Evolutionary conservation across 1,140 invertebrate species (phyloP).

Genomic region (Limonius californicus): DNA sequence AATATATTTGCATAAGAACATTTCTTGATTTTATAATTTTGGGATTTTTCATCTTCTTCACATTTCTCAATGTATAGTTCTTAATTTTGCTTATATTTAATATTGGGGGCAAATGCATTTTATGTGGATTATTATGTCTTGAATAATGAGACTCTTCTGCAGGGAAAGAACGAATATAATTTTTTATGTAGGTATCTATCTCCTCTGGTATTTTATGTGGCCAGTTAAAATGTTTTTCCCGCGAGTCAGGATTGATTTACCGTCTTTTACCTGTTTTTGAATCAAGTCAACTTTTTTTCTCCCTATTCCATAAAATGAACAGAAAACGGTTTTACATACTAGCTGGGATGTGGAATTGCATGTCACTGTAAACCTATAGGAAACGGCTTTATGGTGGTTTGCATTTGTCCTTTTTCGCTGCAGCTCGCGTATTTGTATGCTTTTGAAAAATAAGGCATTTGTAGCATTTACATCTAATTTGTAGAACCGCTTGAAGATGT

Average conservation of each 20-base stretch:
- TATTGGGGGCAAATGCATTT: not conserved
- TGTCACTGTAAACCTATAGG: too few relatives aligned
- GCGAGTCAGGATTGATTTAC: not conserved
- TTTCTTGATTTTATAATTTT: conserved; percentile 19
- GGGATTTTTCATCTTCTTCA: conserved; percentile 17
- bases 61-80: conserved; percentile 21
- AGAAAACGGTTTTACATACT: not conserved
- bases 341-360: not conserved
- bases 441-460: not conserved
- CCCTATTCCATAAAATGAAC: not conserved
- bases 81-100: not conserved
- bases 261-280: not conserved
- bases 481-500: too few relatives aligned
- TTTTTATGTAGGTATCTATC: not conserved
- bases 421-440: not conserved
- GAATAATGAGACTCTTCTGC: conserved; percentile 4
- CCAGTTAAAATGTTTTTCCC: not conserved
- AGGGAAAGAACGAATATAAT: not conserved
- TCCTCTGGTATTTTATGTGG: not conserved
- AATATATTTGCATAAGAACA: conserved; percentile 27
- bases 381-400: too few relatives aligned
- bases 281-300: too few relatives aligned
- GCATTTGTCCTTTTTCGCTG: not conserved
- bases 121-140: not conserved
- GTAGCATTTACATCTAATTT: too few relatives aligned